Percentiles rank a stretch among this genome's conserved stretches.
Evolutionary conservation across 2,888 invertebrate genomes (phyloP).

Genomic region (Drosophila birchii): DNA sequence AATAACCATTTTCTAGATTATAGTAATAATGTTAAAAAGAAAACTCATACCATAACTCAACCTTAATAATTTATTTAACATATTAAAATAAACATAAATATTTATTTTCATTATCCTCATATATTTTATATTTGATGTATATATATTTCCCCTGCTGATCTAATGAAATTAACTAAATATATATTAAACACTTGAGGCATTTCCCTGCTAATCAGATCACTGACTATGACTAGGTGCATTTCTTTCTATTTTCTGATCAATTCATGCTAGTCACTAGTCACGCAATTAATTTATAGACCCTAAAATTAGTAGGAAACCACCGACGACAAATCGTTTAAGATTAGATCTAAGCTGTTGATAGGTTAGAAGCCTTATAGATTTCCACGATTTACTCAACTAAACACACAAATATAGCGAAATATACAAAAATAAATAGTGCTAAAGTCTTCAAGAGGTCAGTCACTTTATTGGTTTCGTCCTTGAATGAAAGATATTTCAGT

Average conservation of each 20-base stretch:
- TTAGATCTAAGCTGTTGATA: conserved; percentile 47
- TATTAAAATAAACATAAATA: not conserved
- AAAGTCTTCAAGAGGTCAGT: conserved; percentile 19
- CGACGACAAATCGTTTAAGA: not conserved
- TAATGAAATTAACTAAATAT: conserved; percentile 19
- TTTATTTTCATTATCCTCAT: not conserved
- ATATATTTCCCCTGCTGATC: not conserved
- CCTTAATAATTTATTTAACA: not conserved
- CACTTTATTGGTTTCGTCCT: conserved; percentile 14
- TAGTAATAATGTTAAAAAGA: not conserved
- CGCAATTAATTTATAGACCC: conserved; percentile 48
- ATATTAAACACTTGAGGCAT: conserved; percentile 19
- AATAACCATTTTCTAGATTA: not conserved
- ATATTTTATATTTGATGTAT: not conserved
- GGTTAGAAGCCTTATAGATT: not conserved
- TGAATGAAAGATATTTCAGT: conserved; percentile 6
- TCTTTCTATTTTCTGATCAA: conserved; percentile 29
- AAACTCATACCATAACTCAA: not conserved
- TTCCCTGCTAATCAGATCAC: conserved; percentile 15
- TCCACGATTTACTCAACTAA: not conserved
- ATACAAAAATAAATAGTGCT: not conserved
- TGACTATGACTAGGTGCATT: conserved; percentile 37
- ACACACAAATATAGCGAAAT: not conserved
- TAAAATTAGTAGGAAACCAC: conserved; percentile 24
- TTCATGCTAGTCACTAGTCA: conserved; percentile 16